Evolutionary conservation across 2,113 vertebrate species (phyloP), one percentile per base, ranked within the genome.

Genomic region (Monopterus albus): DNA sequence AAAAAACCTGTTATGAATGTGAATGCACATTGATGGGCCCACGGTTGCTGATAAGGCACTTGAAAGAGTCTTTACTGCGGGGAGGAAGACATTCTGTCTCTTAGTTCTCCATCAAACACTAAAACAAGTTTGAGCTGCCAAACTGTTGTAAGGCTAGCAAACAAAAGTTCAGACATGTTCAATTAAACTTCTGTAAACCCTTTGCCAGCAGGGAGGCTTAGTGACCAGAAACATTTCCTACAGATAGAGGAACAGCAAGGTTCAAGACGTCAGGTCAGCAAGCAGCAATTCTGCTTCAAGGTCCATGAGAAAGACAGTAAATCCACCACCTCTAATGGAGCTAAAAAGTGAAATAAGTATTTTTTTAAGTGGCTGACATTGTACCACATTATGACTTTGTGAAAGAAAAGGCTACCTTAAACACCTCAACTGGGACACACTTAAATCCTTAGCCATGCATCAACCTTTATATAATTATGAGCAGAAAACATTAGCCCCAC

Each of bases 131-230:
- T 21, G 31, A 29, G 49, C 15, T 43, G 36, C 51, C 67, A 72
- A 18, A 38, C n/a, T n/a, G n/a, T n/a, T n/a, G 57, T 43, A 17
- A 8, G 47, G 26, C 9, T 15, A 20, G 45, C 61, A 72, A 38
- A 59, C 45, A 11, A 66, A 68, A 64, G 56, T 71, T 55, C 18
- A 58, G 28, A 58, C 10, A 17, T 39, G 20, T 75, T 79, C 0
- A 59, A 61, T 73, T 55, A 23, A 70, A 63, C 8, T 29, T 38
- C 4, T 42, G 36, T 29, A 67, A 56, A 51, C 13, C 66, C 7
- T 55, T 35, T 62, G 29, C 68, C 49, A 62, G 53, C 59, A 70
- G 21, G 39, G 50, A 11, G 26, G 20, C 13, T 62, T 20, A 25
- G 6, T 0, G n/a, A 51, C n/a, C 13, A 14, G 39, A 72, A 72